Conservation (phyloP, 2,888 invertebrate species). For the Magallana nippona region DNA sequence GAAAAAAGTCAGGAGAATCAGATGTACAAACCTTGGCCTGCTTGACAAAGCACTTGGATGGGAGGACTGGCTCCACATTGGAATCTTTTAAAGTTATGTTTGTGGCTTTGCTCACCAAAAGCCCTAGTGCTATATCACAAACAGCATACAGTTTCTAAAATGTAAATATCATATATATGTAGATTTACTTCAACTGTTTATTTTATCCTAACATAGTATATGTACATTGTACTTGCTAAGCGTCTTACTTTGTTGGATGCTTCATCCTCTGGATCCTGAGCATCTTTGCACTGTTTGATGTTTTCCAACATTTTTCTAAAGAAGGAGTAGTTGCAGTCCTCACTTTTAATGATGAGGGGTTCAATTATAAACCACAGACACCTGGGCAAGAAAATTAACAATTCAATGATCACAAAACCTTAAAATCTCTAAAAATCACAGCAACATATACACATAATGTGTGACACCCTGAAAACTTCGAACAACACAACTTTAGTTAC, state of each 20-base stretch:
- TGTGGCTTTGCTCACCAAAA: conserved; percentile 92
- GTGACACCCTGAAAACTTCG: too few species aligned
- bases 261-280: conserved; percentile 90
- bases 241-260: conserved; percentile 89
- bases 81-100: conserved; percentile 94
- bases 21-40: conserved; percentile 71
- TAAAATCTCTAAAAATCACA: too few species aligned
- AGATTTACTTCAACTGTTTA: neutral
- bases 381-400: conserved; percentile 73
- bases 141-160: conserved; percentile 96
- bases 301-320: conserved; percentile 95
- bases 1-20: too few species aligned
- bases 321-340: conserved; percentile 96
- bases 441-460: too few species aligned
- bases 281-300: conserved; percentile 96
- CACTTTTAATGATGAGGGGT: conserved; percentile 94
- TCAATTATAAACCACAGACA: conserved; percentile 97
- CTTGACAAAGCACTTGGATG: conserved; percentile 83
- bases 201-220: too few species aligned
- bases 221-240: too few species aligned
- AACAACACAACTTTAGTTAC: too few species aligned
- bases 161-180: conserved; percentile 51
- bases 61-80: conserved; percentile 82
- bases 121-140: conserved; percentile 95
- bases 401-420: too few species aligned